These are phyloP conservation scores for Masticophis lateralis DNA, from an alignment of 2,797 vertebrate species.

Conservation along the genomic window DNA sequence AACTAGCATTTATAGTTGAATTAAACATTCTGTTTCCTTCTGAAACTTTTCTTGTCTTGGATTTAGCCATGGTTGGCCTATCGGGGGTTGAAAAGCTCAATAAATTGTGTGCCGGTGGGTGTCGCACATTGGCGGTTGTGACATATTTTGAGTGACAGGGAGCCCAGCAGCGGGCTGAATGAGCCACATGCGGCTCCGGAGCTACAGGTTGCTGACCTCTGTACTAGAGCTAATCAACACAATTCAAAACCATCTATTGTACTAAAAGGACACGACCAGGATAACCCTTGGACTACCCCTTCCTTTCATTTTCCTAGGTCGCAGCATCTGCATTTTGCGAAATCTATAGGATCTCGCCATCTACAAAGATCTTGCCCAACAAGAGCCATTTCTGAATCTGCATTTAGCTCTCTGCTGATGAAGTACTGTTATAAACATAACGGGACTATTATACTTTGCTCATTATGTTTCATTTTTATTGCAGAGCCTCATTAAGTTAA, in stretches of 20 bases:
- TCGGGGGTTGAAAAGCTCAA: no score
- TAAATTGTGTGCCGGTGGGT: no score
- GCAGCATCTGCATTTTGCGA: neutral
- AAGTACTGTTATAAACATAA: constrained; percentile 33
- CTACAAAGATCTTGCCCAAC: neutral
- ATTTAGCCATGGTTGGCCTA: no score
- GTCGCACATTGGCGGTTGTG: no score
- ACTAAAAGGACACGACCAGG: neutral
- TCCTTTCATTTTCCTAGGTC: neutral
- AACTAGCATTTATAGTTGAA: no score
- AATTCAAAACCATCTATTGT: neutral
- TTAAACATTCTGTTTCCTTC: no score
- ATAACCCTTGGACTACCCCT: neutral
- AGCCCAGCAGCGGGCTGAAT: no score
- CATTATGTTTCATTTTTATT: constrained; percentile 57
- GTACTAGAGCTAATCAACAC: neutral
- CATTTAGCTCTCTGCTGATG: neutral
- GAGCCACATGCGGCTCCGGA: no score
- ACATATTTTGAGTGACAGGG: no score
- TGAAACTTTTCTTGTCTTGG: no score
- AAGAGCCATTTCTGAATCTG: neutral
- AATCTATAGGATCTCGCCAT: neutral
- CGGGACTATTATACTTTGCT: constrained; percentile 45
- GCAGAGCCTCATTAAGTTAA: constrained; percentile 54
- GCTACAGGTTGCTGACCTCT: no score